Base-by-base conservation (phyloP, 2,113 vertebrate species). In the Brienomyrus longianalis region DNA sequence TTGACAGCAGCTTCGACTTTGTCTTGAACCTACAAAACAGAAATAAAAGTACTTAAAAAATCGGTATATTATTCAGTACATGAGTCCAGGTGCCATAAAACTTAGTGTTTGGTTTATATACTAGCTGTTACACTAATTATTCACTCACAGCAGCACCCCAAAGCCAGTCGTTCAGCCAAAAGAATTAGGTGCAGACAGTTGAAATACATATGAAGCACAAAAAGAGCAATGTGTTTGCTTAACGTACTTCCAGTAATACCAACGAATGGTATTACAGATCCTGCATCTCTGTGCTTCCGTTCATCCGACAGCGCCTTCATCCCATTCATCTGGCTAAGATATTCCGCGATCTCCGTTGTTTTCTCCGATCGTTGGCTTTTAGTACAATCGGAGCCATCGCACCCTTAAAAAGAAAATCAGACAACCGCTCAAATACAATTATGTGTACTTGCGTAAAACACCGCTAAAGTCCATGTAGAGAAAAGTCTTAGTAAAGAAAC, bases 1-100 rank as follows among this genome's bases (percentile, higher is more conserved):
- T 86, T 96, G 93, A 88, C 95, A 97, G 90, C 94, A 96, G 88
- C 91, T 95, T 0, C 93, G 96, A 90, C 95, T 97, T 91, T 95
- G 95, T 45, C 94, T 94, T 1, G 94, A 89, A 89, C 93, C 96
- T 96, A 43, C 2, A n/a, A 43, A 83, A 27, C 6, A 27, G 47
- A 66, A 86, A 66, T 56, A 5, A 5, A 0, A 27, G 56, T 9
- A 48, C 54, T 85, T 85, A 27, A 62, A 43, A 50, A 6, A 89
- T 17, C 19, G 13, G 21, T 59, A 45, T 23, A 45, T 80, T 13
- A n/a, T 50, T 77, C 35, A 39, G 80, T 17, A 19, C 2, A 1
- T 39, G 31, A 19, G 74, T 89, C 74, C 87, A 83, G 23, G 23
- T 54, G 74, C 31, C 88, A 84, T 84, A 84, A 88, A 90, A 84